These are phyloP conservation scores for Neotoxoptera formosana DNA, from an alignment of 1,140 invertebrate genomes.

Conservation along the genomic window DNA sequence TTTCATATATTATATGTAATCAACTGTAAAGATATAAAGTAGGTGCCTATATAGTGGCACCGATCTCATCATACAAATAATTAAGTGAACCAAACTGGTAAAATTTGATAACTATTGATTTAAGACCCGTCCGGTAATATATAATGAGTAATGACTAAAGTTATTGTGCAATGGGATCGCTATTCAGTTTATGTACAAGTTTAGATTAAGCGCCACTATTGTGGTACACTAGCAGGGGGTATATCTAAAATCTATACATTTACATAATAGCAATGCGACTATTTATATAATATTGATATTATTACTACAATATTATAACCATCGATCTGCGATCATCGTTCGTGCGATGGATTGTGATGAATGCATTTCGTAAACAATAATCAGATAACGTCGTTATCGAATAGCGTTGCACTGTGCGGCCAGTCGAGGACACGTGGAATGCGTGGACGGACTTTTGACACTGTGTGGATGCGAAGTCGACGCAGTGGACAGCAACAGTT, in stretches of 20 bases:
- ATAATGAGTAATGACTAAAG: not conserved
- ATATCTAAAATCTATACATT: not conserved
- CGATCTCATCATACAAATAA: not conserved
- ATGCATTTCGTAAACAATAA: not conserved
- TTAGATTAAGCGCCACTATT: not conserved
- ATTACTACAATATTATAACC: not conserved
- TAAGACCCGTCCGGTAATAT: too few species aligned
- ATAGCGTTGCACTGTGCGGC: constrained; percentile 93
- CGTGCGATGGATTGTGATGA: not conserved
- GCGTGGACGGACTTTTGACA: constrained; percentile 88
- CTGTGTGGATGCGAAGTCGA: constrained; percentile 88
- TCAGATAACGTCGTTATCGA: not conserved
- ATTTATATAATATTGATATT: not conserved
- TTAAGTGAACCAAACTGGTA: not conserved
- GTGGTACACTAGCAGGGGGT: not conserved
- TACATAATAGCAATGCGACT: not conserved
- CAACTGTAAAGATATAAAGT: too few species aligned
- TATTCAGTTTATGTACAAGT: not conserved
- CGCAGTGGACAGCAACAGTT: constrained; percentile 86
- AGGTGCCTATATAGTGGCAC: not conserved
- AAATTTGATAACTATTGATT: not conserved
- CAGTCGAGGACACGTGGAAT: constrained; percentile 91
- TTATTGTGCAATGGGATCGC: not conserved
- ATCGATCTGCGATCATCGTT: not conserved
- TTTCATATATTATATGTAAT: too few species aligned